Conservation (phyloP, 2,797 vertebrate species). For the Phataginus tetradactyla region DNA sequence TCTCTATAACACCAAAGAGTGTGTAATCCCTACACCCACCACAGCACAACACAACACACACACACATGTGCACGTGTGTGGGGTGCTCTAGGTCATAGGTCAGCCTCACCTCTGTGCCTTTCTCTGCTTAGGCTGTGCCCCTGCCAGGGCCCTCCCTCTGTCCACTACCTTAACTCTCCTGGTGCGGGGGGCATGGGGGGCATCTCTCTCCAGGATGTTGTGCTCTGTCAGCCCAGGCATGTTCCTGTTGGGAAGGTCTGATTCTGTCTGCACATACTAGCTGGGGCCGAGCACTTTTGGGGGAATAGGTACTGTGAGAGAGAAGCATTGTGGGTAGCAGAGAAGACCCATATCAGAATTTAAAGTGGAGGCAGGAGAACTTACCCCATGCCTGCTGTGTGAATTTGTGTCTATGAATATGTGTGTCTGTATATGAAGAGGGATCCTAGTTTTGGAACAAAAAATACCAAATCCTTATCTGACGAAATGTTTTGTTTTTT, state of each 20-base stretch:
- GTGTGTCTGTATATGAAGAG: not conserved
- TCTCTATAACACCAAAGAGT: not conserved
- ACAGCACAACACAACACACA: not conserved
- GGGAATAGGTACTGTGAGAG: not conserved
- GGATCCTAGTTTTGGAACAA: not conserved
- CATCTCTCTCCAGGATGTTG: not conserved
- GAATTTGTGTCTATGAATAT: not conserved
- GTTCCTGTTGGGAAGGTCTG: not conserved
- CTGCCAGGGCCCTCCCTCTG: not conserved
- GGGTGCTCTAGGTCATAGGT: not conserved
- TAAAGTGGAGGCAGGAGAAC: not conserved
- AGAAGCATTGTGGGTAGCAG: not conserved
- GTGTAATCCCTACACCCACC: not conserved
- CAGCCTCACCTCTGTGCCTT: not conserved
- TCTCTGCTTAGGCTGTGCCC: not conserved
- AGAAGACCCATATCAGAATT: not conserved
- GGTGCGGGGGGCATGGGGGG: too few species aligned
- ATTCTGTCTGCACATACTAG: not conserved
- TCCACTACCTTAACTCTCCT: not conserved
- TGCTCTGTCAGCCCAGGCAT: not conserved
- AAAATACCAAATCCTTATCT: not conserved
- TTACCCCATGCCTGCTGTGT: not conserved
- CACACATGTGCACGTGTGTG: fast-evolving
- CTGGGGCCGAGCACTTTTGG: not conserved
- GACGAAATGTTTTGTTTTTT: not conserved